A percentile compares a stretch with the other conserved stretches of the same genome.
phyloP scores from a whole-genome alignment of 2,113 vertebrate species.

The Xiphophorus hellerii region DNA sequence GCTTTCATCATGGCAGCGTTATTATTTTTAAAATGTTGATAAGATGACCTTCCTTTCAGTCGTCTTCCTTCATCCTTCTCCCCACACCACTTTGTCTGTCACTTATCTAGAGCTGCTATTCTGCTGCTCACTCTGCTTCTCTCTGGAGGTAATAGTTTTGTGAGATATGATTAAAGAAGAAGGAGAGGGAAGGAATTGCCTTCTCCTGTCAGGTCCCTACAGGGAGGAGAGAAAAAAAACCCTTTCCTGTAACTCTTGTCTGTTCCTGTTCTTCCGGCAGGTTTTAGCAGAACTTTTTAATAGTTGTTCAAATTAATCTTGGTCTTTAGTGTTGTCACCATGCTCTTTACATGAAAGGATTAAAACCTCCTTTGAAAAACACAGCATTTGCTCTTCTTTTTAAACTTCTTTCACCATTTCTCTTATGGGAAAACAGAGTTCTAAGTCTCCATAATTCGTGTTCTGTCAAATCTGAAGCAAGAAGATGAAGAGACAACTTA shows the following conservation, averaged over 20 bases:
- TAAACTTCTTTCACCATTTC: too few species aligned
- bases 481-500: not conserved
- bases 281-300: not conserved
- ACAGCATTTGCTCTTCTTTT: too few species aligned
- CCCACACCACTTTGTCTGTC: conserved; percentile 59
- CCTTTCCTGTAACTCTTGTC: conserved; percentile 13
- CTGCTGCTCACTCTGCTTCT: conserved; percentile 25
- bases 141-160: conserved; percentile 61
- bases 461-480: not conserved
- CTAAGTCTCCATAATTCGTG: too few species aligned
- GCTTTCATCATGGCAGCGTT: conserved; percentile 28
- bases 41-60: conserved; percentile 61
- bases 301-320: not conserved
- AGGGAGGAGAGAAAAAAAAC: not conserved
- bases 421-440: too few species aligned
- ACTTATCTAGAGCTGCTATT: conserved; percentile 60
- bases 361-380: not conserved
- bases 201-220: conserved; percentile 30
- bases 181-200: conserved; percentile 26
- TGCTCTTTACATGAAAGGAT: not conserved
- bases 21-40: conserved; percentile 37
- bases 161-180: conserved; percentile 62
- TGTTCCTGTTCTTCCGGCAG: not conserved
- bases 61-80: conserved; percentile 36
- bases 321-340: not conserved